A percentile compares a stretch with the other conserved stretches of the same genome.
Conservation (phyloP, 1,140 invertebrate species). For the Cotesia typhae region DNA sequence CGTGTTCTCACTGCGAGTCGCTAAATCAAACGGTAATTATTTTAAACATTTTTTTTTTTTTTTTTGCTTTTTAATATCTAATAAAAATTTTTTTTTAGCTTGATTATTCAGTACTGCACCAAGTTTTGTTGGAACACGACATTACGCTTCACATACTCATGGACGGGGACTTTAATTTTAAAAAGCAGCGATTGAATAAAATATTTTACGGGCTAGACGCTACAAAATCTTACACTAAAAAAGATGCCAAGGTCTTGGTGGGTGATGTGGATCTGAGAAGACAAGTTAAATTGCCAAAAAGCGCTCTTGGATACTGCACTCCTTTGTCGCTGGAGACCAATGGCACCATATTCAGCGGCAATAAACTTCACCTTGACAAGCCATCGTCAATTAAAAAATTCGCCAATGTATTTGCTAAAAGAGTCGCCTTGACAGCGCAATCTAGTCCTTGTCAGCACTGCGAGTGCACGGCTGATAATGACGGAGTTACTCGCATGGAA, state of each 20-base stretch:
- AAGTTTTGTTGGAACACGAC: conserved; percentile 80
- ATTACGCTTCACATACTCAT: conserved; percentile 85
- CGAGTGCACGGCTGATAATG: conserved; percentile 75
- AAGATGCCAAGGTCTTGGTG: conserved; percentile 72
- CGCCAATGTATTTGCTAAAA: conserved; percentile 74
- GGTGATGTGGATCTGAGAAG: conserved; percentile 75
- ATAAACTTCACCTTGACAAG: conserved; percentile 69
- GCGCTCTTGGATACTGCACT: conserved; percentile 79
- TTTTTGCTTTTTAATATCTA: background rate
- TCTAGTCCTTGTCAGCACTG: conserved; percentile 75
- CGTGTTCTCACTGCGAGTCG: conserved; percentile 79
- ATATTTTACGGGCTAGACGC: conserved; percentile 82
- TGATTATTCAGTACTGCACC: conserved; percentile 80
- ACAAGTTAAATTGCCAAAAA: conserved; percentile 79
- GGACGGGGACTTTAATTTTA: conserved; percentile 78
- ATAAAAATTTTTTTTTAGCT: conserved; percentile 65
- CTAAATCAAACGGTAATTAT: conserved; percentile 71
- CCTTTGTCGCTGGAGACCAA: conserved; percentile 84
- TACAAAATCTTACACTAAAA: conserved; percentile 78
- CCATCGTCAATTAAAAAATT: conserved; percentile 73
- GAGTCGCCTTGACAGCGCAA: conserved; percentile 72
- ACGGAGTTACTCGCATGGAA: conserved; percentile 72
- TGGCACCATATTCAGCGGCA: conserved; percentile 76
- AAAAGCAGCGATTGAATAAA: conserved; percentile 75
- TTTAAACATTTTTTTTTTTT: background rate